These are phyloP conservation scores for Diachasmimorpha longicaudata DNA, from an alignment of 1,140 invertebrate species.

Conservation along the genomic window DNA sequence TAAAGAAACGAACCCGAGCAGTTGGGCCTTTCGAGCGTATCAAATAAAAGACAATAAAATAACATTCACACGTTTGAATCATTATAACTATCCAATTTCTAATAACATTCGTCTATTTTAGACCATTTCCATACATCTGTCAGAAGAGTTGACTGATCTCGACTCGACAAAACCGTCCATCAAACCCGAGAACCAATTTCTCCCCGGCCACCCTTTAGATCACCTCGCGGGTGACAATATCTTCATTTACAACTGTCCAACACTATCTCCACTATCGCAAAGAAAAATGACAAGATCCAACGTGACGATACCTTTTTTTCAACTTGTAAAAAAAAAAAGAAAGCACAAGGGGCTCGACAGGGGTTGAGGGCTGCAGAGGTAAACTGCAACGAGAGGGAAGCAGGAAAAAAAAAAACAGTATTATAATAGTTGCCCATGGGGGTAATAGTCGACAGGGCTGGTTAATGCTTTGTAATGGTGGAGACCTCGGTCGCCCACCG, in stretches of 20 bases:
- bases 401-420: constrained; percentile 18
- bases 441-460: constrained; percentile 27
- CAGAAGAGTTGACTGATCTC: too few relatives aligned
- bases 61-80: too few relatives aligned
- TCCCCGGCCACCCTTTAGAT: too few relatives aligned
- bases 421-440: constrained; percentile 20
- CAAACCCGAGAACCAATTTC: too few relatives aligned
- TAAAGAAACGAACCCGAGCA: too few relatives aligned
- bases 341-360: neutral
- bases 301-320: neutral
- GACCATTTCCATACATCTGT: too few relatives aligned
- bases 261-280: neutral
- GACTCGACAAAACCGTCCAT: too few relatives aligned
- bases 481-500: constrained; percentile 20
- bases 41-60: too few relatives aligned
- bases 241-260: neutral
- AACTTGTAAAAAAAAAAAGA: neutral
- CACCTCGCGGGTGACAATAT: neutral
- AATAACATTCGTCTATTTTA: too few relatives aligned
- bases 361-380: neutral
- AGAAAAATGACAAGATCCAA: neutral
- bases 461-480: constrained; percentile 37
- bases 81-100: too few relatives aligned
- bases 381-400: neutral
- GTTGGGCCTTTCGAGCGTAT: too few relatives aligned